Evolutionary conservation across 2,797 vertebrate genomes (phyloP).

Genomic region (Novumbra hubbsi): DNA sequence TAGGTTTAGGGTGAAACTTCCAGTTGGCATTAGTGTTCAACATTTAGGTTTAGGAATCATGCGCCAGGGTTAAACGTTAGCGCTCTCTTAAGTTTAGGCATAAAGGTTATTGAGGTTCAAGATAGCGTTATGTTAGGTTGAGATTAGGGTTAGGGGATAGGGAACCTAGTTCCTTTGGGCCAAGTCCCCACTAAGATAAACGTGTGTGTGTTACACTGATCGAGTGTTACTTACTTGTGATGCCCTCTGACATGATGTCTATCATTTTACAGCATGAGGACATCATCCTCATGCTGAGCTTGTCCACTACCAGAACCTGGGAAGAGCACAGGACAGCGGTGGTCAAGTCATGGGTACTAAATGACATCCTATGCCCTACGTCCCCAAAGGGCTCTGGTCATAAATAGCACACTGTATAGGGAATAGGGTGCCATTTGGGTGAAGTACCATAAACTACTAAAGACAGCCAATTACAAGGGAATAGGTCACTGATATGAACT

Average conservation of each 20-base stretch:
- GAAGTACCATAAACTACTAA: background rate
- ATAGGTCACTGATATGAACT: conserved; percentile 4
- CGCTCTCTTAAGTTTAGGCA: too few relatives aligned
- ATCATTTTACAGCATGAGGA: conserved; percentile 99
- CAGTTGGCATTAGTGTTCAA: too few relatives aligned
- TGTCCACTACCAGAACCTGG: conserved; percentile 95
- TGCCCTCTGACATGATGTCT: conserved; percentile 97
- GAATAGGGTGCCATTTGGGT: background rate
- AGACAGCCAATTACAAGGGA: background rate
- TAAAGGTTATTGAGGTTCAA: too few relatives aligned
- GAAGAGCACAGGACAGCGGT: background rate
- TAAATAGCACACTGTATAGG: background rate
- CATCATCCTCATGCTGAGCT: conserved; percentile 96
- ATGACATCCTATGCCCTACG: background rate
- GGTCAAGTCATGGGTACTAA: background rate
- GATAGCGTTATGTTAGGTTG: too few relatives aligned
- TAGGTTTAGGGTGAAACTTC: too few relatives aligned
- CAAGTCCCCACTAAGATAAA: too few relatives aligned
- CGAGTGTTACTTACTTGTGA: conserved; percentile 85
- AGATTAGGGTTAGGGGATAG: too few relatives aligned
- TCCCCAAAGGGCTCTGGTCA: background rate
- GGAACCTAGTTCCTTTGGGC: too few relatives aligned
- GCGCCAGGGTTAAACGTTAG: too few relatives aligned
- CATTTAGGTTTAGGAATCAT: too few relatives aligned
- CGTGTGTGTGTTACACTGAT: too few relatives aligned